Percentiles rank a stretch among this genome's conserved stretches.
phyloP scores from a whole-genome alignment of 2,113 vertebrate genomes.

The Larimichthys crocea region DNA sequence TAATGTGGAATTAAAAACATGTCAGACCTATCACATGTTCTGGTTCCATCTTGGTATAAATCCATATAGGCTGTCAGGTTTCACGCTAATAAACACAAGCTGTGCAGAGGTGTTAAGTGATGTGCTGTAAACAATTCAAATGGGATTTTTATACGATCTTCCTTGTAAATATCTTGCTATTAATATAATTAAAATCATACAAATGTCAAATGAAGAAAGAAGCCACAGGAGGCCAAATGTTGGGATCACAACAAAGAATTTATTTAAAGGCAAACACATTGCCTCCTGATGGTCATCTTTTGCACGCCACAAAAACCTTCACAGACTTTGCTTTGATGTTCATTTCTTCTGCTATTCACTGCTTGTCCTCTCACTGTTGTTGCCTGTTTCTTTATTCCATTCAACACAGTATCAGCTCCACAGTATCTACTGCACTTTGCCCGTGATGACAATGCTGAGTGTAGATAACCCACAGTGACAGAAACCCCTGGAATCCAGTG shows the following conservation, averaged over 20 bases:
- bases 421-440: conserved; percentile 19
- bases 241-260: neutral
- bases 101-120: conserved; percentile 34
- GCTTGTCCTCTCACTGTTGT: neutral
- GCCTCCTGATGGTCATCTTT: neutral
- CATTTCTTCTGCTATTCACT: conserved; percentile 6
- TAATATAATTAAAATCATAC: neutral
- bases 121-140: conserved; percentile 49
- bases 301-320: neutral
- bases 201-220: neutral
- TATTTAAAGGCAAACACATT: neutral
- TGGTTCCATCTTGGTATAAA: conserved; percentile 38
- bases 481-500: conserved; percentile 51
- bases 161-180: conserved; percentile 7
- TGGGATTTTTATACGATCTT: neutral
- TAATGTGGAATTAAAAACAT: conserved; percentile 77
- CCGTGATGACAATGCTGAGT: conserved; percentile 38
- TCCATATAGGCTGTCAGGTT: conserved; percentile 66
- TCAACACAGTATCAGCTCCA: neutral
- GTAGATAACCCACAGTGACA: conserved; percentile 57
- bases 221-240: neutral
- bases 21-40: conserved; percentile 71
- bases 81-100: conserved; percentile 38
- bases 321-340: conserved; percentile 4
- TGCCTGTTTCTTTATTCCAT: conserved; percentile 29